phyloP scores from a whole-genome alignment of 2,797 vertebrate genomes.

The Melanotaenia pygmaea region DNA sequence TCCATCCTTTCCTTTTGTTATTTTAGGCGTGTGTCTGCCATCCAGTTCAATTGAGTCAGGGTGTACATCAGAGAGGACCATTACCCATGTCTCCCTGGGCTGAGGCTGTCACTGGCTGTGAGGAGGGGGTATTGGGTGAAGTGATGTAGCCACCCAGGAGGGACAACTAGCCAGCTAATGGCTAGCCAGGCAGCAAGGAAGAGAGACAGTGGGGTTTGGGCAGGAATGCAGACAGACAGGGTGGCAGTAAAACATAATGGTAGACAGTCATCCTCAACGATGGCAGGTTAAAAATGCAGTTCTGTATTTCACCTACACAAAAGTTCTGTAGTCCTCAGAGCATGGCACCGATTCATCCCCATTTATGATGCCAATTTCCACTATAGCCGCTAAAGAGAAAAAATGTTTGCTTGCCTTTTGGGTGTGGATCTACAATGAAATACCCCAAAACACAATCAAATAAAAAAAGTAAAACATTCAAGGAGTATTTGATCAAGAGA shows the following conservation, averaged over 20 bases:
- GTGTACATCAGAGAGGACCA: conserved; percentile 82
- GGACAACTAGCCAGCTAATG: conserved; percentile 64
- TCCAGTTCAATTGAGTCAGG: conserved; percentile 80
- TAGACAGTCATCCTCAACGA: conserved; percentile 29
- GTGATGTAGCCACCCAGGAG: conserved; percentile 73
- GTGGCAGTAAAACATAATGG: conserved; percentile 36
- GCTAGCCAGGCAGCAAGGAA: conserved; percentile 45
- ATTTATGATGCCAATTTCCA: conserved; percentile 23
- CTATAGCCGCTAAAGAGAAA: conserved; percentile 15
- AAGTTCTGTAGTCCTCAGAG: conserved; percentile 12
- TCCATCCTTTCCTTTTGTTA: conserved; percentile 80
- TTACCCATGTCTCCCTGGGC: conserved; percentile 79
- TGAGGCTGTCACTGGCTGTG: conserved; percentile 69
- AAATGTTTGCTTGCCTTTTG: not conserved
- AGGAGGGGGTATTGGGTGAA: conserved; percentile 60
- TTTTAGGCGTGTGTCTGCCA: conserved; percentile 82
- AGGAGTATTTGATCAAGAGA: conserved; percentile 4
- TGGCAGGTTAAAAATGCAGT: conserved; percentile 32
- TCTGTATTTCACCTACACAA: conserved; percentile 17
- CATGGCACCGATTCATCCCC: not conserved
- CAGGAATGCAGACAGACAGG: conserved; percentile 49
- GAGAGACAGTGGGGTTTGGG: conserved; percentile 46
- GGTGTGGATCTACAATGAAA: not conserved
- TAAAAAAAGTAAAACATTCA: conserved; percentile 3
- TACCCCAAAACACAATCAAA: not conserved